A percentile compares a stretch with the other conserved stretches of the same genome.
Conservation (phyloP, 1,140 invertebrate genomes). For the Grapholita molesta region DNA sequence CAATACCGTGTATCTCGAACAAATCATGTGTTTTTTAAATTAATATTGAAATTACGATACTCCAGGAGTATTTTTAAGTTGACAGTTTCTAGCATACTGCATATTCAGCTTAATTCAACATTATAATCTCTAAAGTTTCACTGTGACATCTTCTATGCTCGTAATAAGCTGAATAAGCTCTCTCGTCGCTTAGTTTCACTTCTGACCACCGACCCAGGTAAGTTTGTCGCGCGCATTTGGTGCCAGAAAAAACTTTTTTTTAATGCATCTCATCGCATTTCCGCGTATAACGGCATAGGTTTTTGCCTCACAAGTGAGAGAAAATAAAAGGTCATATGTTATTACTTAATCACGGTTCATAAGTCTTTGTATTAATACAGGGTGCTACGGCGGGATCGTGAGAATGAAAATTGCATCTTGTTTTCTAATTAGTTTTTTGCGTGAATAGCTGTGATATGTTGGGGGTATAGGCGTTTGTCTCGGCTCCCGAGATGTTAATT, state of each 20-base stretch:
- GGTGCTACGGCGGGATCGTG: background rate
- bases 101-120: no score
- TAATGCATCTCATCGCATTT: constrained; percentile 4
- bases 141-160: no score
- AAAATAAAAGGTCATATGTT: background rate
- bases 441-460: background rate
- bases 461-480: background rate
- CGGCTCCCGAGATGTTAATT: constrained; percentile 3
- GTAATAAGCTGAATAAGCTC: no score
- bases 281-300: background rate
- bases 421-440: constrained; percentile 16
- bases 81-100: no score
- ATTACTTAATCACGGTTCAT: background rate
- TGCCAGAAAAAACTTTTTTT: constrained; percentile 9
- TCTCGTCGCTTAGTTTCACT: background rate
- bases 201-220: background rate
- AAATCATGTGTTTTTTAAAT: no score
- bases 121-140: no score
- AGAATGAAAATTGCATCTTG: constrained; percentile 17
- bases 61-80: no score
- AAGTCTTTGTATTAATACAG: background rate
- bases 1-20: no score
- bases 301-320: background rate
- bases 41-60: no score
- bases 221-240: background rate